Conservation (phyloP, 2,797 vertebrate species). For the Hemitrygon akajei region DNA sequence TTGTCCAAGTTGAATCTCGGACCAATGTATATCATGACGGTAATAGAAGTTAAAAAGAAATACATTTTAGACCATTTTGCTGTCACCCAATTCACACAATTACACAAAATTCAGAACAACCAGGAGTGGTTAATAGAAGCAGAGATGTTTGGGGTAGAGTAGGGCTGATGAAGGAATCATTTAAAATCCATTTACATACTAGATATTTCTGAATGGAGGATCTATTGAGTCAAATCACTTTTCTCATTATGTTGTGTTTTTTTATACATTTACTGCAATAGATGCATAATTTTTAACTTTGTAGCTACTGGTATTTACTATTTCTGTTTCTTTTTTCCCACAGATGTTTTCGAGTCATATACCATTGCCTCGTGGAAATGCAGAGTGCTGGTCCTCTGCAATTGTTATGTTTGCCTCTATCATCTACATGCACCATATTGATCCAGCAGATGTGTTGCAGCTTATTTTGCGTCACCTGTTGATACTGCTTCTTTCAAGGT, state of each 20-base stretch:
- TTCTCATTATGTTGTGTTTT: not conserved
- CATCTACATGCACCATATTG: too few species aligned
- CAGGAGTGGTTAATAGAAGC: not conserved
- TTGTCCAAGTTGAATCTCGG: too few species aligned
- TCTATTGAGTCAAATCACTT: not conserved
- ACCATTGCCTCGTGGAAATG: slow-evolving; percentile 6
- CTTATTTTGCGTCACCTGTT: not conserved
- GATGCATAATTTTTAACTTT: too few species aligned
- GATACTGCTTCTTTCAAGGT: not conserved
- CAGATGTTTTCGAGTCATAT: not conserved
- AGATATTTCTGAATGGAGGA: not conserved
- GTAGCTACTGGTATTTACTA: not conserved
- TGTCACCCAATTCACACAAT: not conserved
- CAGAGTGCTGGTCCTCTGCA: not conserved
- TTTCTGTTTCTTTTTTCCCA: not conserved
- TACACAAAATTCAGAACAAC: not conserved
- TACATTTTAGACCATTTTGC: not conserved
- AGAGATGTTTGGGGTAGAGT: too few species aligned
- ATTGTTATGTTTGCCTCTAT: not conserved
- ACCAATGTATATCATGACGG: too few species aligned
- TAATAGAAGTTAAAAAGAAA: too few species aligned
- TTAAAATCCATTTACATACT: not conserved
- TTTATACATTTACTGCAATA: too few species aligned
- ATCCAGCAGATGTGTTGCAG: not conserved
- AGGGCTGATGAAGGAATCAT: not conserved